Evolutionary conservation across 1,140 invertebrate species (phyloP), one percentile per base, ranked within the genome.

Genomic region (Microplitis demolitor): DNA sequence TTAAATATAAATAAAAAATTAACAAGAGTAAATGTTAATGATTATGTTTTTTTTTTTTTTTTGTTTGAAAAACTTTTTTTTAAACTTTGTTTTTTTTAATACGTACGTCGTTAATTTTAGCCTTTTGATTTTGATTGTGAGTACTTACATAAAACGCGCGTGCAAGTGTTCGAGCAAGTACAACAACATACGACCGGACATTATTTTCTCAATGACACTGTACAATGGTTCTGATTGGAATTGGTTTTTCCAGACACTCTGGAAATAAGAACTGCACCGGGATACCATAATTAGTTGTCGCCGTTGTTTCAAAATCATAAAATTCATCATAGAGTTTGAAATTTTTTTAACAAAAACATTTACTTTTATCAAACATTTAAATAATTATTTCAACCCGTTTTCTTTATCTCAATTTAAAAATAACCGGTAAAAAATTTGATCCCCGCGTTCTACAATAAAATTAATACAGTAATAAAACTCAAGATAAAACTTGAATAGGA

Each of bases 191-290:
- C 80, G 81, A 85, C 80, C 82, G 80, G 84, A 87, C 84, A 86
- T 84, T 87, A 86, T 85, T 45, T 45, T 86, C 83, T 82, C 81
- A 85, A 85, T 81, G 83, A 84, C 85, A 86, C 86, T 86, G 85
- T 86, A 85, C 84, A 86, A 84, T 83, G 80, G 80, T 80, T 86
- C 81, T 80, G 84, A 84, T 87, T 84, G 84, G 81, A 85, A 85
- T 86, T 86, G 83, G 83, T 82, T 87, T 86, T 86, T 87, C 84
- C 85, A 87, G 86, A 87, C 82, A 83, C 83, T 87, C 86, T 87
- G 85, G 85, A 87, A 87, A 87, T 87, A 86, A 72, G 85, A 86
- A 87, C 85, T 85, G 85, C 83, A 85, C 82, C 74, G 70, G 66
- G 63, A 67, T 66, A 61, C 70, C 54, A 45, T 31, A 66, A 72